Conservation (phyloP, 2,888 invertebrate species). For the Drosophila kuntzei region DNA sequence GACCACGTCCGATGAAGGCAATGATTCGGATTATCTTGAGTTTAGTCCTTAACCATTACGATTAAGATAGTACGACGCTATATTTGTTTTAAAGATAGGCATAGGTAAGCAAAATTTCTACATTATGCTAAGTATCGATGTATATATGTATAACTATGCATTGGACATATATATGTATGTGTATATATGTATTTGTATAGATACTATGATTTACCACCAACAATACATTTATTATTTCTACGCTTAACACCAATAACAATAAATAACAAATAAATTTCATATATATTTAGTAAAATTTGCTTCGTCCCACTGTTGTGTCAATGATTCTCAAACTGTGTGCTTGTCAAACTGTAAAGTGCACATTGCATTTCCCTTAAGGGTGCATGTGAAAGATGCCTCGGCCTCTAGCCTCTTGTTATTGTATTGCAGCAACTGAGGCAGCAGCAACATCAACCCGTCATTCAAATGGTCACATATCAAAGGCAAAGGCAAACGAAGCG, state of each 20-base stretch:
- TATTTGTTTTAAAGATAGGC: slow-evolving; percentile 68
- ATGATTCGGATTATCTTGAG: slow-evolving; percentile 54
- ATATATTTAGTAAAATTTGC: slow-evolving; percentile 49
- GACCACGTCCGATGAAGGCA: slow-evolving; percentile 54
- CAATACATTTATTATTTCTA: slow-evolving; percentile 63
- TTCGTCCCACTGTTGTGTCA: slow-evolving; percentile 3
- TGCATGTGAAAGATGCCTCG: slow-evolving; percentile 16
- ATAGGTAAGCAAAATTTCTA: slow-evolving; percentile 62
- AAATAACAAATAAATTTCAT: slow-evolving; percentile 59
- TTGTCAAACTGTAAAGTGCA: slow-evolving; percentile 21
- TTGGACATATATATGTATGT: slow-evolving; percentile 29
- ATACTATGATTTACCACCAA: slow-evolving; percentile 59
- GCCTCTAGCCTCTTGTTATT: slow-evolving; percentile 15
- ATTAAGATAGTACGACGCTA: slow-evolving; percentile 69
- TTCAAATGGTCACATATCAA: slow-evolving; percentile 52
- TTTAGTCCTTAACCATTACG: slow-evolving; percentile 55
- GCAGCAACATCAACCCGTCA: slow-evolving; percentile 22
- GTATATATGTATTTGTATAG: slow-evolving; percentile 26
- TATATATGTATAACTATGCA: slow-evolving; percentile 56
- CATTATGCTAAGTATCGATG: slow-evolving; percentile 56
- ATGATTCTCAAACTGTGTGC: background rate
- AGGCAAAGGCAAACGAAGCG: slow-evolving; percentile 49
- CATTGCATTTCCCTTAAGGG: slow-evolving; percentile 40
- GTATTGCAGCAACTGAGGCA: slow-evolving; percentile 22
- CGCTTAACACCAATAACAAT: slow-evolving; percentile 72